A percentile compares a stretch with the other conserved stretches of the same genome.
Evolutionary conservation across 2,113 vertebrate species (phyloP).

Genomic region (Megalops atlanticus): DNA sequence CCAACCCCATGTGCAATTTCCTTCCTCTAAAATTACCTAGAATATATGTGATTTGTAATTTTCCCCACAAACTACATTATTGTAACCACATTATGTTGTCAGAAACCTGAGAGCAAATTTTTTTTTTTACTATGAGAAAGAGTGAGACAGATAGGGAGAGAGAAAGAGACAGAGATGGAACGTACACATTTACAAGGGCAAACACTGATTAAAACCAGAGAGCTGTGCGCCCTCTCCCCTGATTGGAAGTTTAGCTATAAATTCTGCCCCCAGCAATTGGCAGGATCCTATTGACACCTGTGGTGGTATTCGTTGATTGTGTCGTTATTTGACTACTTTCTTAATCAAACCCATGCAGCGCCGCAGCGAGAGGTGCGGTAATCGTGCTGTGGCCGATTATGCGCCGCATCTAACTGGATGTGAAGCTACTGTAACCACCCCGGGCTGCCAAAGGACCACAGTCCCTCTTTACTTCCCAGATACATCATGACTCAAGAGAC

Average conservation of each 20-base stretch:
- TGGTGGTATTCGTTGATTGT: not conserved
- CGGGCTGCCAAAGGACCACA: too few relatives aligned
- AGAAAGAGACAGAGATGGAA: not conserved
- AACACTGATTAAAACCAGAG: too few relatives aligned
- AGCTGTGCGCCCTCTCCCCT: too few relatives aligned
- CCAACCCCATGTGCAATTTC: not conserved
- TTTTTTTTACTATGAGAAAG: slow-evolving; percentile 17
- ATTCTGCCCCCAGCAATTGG: not conserved
- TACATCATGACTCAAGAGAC: too few relatives aligned
- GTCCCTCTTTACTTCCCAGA: not conserved
- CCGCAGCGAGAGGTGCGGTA: not conserved
- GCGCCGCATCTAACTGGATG: too few relatives aligned
- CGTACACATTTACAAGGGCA: too few relatives aligned
- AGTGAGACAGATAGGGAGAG: not conserved
- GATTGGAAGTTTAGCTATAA: not conserved
- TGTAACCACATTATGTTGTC: too few relatives aligned
- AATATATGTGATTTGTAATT: not conserved
- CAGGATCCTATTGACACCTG: not conserved
- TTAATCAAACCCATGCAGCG: not conserved
- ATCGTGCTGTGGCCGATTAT: not conserved
- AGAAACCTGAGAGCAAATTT: not conserved
- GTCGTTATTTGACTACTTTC: slow-evolving; percentile 5
- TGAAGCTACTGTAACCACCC: too few relatives aligned
- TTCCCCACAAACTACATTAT: too few relatives aligned
- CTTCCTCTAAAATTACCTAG: not conserved